These are phyloP conservation scores for Agrotis segetum DNA, from an alignment of 2,888 invertebrate species.

Conservation along the genomic window DNA sequence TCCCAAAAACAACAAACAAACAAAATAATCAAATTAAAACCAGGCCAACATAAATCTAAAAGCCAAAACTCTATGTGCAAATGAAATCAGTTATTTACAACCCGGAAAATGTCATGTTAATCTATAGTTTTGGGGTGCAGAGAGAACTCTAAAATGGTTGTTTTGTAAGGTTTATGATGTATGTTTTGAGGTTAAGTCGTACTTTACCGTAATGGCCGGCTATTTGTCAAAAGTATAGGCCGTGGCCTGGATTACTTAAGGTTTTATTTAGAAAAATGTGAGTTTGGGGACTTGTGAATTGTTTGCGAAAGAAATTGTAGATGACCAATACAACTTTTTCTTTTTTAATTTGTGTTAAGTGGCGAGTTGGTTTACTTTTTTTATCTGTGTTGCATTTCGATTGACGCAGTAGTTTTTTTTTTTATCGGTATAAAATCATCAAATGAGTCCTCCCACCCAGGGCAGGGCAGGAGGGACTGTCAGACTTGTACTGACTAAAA, in stretches of 20 bases:
- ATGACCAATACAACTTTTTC: not conserved
- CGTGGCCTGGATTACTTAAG: slow-evolving; percentile 10
- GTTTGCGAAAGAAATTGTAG: not conserved
- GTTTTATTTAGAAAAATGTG: slow-evolving; percentile 31
- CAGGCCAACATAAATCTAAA: slow-evolving; percentile 39
- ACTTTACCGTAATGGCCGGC: slow-evolving; percentile 44
- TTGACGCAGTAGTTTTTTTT: too few relatives aligned
- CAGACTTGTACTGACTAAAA: too few relatives aligned
- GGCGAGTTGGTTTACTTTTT: not conserved
- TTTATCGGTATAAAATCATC: too few relatives aligned
- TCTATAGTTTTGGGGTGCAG: slow-evolving; percentile 56
- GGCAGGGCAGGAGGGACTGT: too few relatives aligned
- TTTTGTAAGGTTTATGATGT: slow-evolving; percentile 57
- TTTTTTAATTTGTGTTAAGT: not conserved
- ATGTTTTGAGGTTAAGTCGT: slow-evolving; percentile 55
- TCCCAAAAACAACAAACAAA: slow-evolving; percentile 13
- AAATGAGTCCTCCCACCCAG: too few relatives aligned
- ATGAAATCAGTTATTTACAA: slow-evolving; percentile 63
- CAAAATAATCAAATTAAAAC: slow-evolving; percentile 21
- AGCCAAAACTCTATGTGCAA: slow-evolving; percentile 41
- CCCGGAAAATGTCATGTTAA: slow-evolving; percentile 60
- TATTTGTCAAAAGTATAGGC: slow-evolving; percentile 47
- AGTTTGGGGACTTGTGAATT: slow-evolving; percentile 29
- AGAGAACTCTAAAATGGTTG: slow-evolving; percentile 56
- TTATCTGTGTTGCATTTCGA: too few relatives aligned